Percentiles rank a stretch among this genome's conserved stretches.
Conservation (phyloP, 2,888 invertebrate species). For the Diloba caeruleocephala region DNA sequence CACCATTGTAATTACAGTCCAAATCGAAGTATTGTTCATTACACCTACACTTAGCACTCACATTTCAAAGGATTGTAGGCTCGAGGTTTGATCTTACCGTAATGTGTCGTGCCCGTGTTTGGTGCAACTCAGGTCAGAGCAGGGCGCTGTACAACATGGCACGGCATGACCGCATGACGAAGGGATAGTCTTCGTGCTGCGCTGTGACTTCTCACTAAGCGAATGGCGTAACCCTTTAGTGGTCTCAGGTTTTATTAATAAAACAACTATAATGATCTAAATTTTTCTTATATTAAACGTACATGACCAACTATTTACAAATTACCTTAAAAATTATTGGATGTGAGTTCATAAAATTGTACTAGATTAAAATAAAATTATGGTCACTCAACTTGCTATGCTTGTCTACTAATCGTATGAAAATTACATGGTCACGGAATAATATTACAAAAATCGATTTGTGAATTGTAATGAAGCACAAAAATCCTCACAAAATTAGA, state of each 20-base stretch:
- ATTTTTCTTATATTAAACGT: slow-evolving; percentile 50
- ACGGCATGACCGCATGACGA: too few relatives aligned
- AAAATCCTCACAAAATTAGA: slow-evolving; percentile 41
- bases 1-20: too few relatives aligned
- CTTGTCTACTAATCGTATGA: slow-evolving; percentile 5
- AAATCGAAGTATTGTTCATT: too few relatives aligned
- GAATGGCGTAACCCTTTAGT: too few relatives aligned
- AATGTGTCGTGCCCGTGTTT: too few relatives aligned
- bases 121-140: too few relatives aligned
- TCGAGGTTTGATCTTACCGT: too few relatives aligned
- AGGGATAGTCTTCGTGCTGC: too few relatives aligned
- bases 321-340: slow-evolving; percentile 33
- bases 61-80: too few relatives aligned
- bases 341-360: slow-evolving; percentile 52
- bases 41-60: too few relatives aligned
- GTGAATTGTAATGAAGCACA: slow-evolving; percentile 1
- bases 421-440: slow-evolving; percentile 4
- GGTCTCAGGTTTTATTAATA: slow-evolving; percentile 10
- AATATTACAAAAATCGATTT: slow-evolving; percentile 6
- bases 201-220: too few relatives aligned
- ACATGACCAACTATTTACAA: slow-evolving; percentile 51
- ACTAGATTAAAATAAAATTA: slow-evolving; percentile 43
- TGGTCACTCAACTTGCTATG: slow-evolving; percentile 11
- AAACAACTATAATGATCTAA: slow-evolving; percentile 33
- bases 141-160: too few relatives aligned